Base-by-base conservation (phyloP, 2,888 invertebrate genomes). In the Dasysyrphus albostriatus region DNA sequence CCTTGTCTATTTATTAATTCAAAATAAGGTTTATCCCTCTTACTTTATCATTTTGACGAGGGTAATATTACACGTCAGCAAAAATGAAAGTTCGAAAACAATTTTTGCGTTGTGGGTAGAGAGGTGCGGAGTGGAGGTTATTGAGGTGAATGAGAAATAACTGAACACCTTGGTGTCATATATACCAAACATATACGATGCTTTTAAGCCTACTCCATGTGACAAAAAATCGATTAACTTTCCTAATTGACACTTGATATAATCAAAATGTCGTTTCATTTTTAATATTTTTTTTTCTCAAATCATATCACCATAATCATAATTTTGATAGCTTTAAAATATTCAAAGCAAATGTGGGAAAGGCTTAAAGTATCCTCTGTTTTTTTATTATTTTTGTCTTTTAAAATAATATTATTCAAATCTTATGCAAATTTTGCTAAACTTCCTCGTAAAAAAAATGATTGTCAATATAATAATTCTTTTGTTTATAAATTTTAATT, bases 221-320 rank as follows among this genome's bases (percentile, higher is more conserved):
- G 61, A 56, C 44, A 42, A 61, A 29, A 73, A 73, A 79, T 79
- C 73, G 73, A 79, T 79, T 65, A 73, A 42, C 12, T 65, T 49
- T 9, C 37, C 24, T 74, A 80, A 80, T 74, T 80, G 80, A 67
- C 74, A 59, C 32, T 49, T 42, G 67, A 80, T 67, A 24, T 80
- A 67, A 80, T 74, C 67, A 67, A 80, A 80, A 80, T 74, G 51
- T 74, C 74, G 19, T 80, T 74, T 59, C 32, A 37, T 69, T 19
- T 19, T 14, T 49, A 32, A 16, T 19, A 37, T 61, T 29, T 72
- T 58, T 37, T 24, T 37, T 37, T n/a, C 51, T 16, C 5, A 3
- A 10, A 10, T 49, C 16, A 59, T 49, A 54, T 65, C 44, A 34
- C 32, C 54, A 37, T 63, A 19, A 5, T 9, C 10, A 47, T 63